A percentile compares a stretch with the other conserved stretches of the same genome.
Conservation (phyloP, 2,888 invertebrate species). For the Taphrorychus bicolor region DNA sequence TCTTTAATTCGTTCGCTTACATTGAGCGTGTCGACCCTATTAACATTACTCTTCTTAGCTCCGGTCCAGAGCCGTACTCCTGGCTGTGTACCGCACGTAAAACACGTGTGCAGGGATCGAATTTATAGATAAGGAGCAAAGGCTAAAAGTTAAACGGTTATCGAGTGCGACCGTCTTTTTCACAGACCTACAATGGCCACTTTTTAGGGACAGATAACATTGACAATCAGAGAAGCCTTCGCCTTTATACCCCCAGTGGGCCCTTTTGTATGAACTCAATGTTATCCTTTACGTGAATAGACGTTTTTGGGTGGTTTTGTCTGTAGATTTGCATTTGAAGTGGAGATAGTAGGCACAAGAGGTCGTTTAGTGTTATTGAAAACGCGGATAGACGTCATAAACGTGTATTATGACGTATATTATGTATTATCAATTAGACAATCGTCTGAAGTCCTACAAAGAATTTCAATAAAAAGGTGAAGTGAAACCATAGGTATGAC, state of each 20-base stretch:
- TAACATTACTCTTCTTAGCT: constrained; percentile 53
- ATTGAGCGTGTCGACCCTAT: constrained; percentile 49
- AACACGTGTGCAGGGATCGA: background rate
- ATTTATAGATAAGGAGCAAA: background rate
- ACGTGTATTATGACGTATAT: too few relatives aligned
- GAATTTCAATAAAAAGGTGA: too few relatives aligned
- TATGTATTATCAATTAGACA: too few relatives aligned
- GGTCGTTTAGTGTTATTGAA: background rate
- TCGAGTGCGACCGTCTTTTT: background rate
- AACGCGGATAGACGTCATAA: background rate
- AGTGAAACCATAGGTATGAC: too few relatives aligned
- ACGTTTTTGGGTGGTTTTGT: background rate
- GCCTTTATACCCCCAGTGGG: background rate
- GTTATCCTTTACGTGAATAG: background rate
- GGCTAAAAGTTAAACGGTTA: background rate
- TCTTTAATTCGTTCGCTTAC: constrained; percentile 53
- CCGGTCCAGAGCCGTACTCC: constrained; percentile 13
- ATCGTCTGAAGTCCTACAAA: too few relatives aligned
- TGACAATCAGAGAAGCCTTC: background rate
- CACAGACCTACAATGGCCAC: background rate
- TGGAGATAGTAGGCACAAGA: background rate
- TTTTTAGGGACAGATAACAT: constrained; percentile 10
- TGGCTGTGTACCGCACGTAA: too few relatives aligned
- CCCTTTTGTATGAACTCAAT: background rate
- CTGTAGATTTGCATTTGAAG: background rate